phyloP scores from a whole-genome alignment of 30 jellyfish, hydroid and myxozoan genomes.

The Hydra vulgaris region DNA sequence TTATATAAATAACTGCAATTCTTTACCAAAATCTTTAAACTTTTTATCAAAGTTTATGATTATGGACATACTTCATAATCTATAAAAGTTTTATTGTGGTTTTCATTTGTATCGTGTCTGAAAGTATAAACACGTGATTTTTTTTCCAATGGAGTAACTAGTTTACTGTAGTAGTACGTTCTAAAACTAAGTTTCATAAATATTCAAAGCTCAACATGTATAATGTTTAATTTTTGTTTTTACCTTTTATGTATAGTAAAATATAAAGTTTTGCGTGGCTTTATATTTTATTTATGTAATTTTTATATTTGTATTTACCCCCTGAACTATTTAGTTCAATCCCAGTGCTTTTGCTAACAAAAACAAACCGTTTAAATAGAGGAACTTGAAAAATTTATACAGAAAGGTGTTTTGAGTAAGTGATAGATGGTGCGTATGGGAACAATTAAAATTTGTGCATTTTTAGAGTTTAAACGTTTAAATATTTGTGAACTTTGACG shows the following conservation, averaged over 20 bases:
- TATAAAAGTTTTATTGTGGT: not conserved
- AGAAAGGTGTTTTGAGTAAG: not conserved
- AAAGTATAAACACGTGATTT: not conserved
- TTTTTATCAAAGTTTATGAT: no score
- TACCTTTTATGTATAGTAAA: no score
- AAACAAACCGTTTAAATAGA: not conserved
- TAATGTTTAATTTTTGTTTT: no score
- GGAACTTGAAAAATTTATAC: not conserved
- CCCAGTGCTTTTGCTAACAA: not conserved
- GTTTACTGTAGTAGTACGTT: no score
- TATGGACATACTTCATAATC: not conserved
- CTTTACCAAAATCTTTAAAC: not conserved
- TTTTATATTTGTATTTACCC: not conserved
- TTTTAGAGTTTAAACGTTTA: not conserved
- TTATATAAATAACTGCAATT: no score
- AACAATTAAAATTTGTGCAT: not conserved
- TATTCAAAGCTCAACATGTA: no score
- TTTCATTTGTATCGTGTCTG: not conserved
- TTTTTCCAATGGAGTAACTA: not conserved
- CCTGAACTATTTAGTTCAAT: not conserved
- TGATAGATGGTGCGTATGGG: not conserved
- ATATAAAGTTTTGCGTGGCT: not conserved
- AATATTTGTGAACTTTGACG: not conserved
- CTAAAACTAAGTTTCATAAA: no score
- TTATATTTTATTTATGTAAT: not conserved